phyloP scores from a whole-genome alignment of 2,888 invertebrate species.

The Andrena marginata region DNA sequence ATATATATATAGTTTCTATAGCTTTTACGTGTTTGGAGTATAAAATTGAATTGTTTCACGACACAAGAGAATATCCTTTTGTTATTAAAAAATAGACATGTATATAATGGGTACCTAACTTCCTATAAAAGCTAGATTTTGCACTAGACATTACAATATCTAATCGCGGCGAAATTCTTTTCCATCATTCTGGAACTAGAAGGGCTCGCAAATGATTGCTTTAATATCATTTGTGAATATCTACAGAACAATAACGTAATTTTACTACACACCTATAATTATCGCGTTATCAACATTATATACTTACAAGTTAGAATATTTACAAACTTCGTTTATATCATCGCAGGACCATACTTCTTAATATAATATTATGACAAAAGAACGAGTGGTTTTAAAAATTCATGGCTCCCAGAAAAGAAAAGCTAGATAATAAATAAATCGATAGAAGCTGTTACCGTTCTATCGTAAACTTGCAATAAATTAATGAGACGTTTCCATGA shows the following conservation, averaged over 20 bases:
- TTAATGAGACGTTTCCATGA: constrained; percentile 30
- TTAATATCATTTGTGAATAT: constrained; percentile 61
- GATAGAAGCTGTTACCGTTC: constrained; percentile 4
- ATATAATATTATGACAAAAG: constrained; percentile 15
- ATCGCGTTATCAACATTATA: constrained; percentile 45
- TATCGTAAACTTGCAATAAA: constrained; percentile 42
- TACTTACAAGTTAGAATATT: constrained; percentile 62
- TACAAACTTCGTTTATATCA: constrained; percentile 60
- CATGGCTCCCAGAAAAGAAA: neutral
- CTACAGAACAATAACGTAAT: constrained; percentile 59
- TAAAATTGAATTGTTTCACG: constrained; percentile 51
- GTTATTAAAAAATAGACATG: constrained; percentile 61
- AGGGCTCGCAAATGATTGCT: constrained; percentile 37
- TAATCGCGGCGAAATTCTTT: constrained; percentile 28
- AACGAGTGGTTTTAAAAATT: constrained; percentile 20
- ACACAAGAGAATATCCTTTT: constrained; percentile 29
- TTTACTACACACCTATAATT: constrained; percentile 32
- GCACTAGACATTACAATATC: constrained; percentile 44
- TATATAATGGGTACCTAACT: constrained; percentile 35
- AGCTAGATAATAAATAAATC: constrained; percentile 48
- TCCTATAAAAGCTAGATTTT: constrained; percentile 49
- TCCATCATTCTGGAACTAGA: constrained; percentile 40
- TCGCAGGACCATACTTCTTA: constrained; percentile 30
- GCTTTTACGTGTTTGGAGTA: constrained; percentile 39
- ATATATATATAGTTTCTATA: constrained; percentile 21